Evolutionary conservation across 2,888 invertebrate genomes (phyloP).

Genomic region (Lasioglossum malachurum): DNA sequence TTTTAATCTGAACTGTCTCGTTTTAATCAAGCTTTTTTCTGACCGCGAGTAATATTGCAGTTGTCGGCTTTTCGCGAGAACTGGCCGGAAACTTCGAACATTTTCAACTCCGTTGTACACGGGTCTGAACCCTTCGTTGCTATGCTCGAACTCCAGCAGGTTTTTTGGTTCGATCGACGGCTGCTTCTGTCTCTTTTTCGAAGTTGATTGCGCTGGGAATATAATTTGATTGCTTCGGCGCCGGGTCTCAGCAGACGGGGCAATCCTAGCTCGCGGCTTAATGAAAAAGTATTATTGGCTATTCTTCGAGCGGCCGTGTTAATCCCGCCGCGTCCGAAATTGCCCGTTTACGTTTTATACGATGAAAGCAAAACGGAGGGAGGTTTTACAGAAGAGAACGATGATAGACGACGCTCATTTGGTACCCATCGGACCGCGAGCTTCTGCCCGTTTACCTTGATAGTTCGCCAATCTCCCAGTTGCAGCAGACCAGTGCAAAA

Average conservation of each 20-base stretch:
- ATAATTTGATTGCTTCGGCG: slow-evolving; percentile 82
- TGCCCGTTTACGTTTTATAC: slow-evolving; percentile 61
- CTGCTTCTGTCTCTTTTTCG: slow-evolving; percentile 38
- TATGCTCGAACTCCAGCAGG: background rate
- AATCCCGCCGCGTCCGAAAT: slow-evolving; percentile 65
- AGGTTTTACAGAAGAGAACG: slow-evolving; percentile 38
- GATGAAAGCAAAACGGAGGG: slow-evolving; percentile 38
- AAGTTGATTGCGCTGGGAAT: slow-evolving; percentile 82
- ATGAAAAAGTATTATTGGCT: slow-evolving; percentile 81
- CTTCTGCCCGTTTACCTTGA: background rate
- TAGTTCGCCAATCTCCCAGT: background rate
- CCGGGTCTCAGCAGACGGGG: slow-evolving; percentile 76
- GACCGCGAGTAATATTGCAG: background rate
- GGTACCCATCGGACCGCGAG: background rate
- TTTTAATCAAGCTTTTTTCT: too few relatives aligned
- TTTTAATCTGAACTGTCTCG: too few relatives aligned
- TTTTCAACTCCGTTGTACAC: background rate
- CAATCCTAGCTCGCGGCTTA: slow-evolving; percentile 77
- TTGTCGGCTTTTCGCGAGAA: background rate
- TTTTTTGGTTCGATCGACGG: slow-evolving; percentile 20
- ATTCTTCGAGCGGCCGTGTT: slow-evolving; percentile 64
- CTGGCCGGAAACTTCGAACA: background rate
- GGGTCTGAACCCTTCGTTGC: slow-evolving; percentile 12
- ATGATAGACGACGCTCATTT: slow-evolving; percentile 45
- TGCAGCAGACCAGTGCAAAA: background rate